Percentiles rank a stretch among this genome's conserved stretches.
These are phyloP conservation scores for Erethizon dorsatum DNA, from an alignment of 2,797 vertebrate species.

Conservation along the genomic window DNA sequence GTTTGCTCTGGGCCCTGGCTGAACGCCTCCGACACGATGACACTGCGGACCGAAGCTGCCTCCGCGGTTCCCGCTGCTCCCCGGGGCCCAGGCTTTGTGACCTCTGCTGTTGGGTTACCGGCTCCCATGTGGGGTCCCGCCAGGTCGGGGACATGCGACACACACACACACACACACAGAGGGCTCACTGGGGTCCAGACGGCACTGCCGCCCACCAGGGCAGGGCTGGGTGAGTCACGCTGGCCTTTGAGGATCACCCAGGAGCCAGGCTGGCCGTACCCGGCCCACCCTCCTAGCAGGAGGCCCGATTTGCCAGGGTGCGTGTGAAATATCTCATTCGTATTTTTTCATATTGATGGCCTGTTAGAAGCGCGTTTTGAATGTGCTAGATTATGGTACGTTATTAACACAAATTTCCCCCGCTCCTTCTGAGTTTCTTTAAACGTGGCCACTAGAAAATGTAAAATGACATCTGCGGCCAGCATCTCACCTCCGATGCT, in stretches of 20 bases:
- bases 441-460: neutral
- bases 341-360: neutral
- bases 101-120: neutral
- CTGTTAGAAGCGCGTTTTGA: neutral
- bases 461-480: neutral
- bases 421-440: neutral
- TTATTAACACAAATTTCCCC: neutral
- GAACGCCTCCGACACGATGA: accelerated
- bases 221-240: neutral
- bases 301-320: neutral
- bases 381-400: neutral
- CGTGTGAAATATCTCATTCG: neutral
- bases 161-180: neutral
- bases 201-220: accelerated
- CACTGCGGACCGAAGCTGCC: neutral
- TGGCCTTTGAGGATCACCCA: neutral
- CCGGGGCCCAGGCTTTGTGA: neutral
- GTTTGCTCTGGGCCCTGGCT: neutral
- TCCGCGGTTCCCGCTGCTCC: accelerated
- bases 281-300: neutral
- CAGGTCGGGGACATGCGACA: accelerated
- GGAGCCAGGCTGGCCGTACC: neutral
- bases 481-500: neutral
- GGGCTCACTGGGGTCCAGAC: accelerated
- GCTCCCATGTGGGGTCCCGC: accelerated